Conservation (phyloP, 1,140 invertebrate species). For the Panulirus ornatus region DNA sequence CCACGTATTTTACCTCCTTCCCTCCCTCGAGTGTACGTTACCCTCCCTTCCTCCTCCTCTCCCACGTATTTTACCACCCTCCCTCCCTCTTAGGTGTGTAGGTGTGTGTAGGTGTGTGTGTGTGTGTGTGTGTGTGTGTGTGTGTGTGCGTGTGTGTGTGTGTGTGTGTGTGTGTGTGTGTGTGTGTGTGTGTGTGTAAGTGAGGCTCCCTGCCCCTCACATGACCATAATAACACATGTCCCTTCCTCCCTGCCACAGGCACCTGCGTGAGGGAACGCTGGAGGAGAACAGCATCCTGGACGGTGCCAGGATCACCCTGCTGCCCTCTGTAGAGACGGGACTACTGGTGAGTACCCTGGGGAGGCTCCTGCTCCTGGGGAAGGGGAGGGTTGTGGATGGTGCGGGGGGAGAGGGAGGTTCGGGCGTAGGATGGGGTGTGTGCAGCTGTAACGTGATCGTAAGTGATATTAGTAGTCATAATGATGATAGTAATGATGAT, state of each 20-base stretch:
- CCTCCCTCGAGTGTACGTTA: no score
- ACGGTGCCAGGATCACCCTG: constrained; percentile 92
- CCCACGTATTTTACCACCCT: no score
- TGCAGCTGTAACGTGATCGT: not conserved
- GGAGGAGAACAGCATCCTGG: constrained; percentile 90
- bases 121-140: not conserved
- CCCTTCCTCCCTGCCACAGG: constrained; percentile 82
- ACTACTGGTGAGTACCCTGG: constrained; percentile 87
- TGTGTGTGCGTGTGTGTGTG: not conserved
- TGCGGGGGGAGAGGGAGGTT: not conserved
- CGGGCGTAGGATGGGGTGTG: not conserved
- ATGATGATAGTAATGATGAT: no score
- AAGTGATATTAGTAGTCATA: no score
- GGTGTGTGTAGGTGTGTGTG: no score
- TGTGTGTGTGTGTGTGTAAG: not conserved
- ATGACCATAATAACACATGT: no score
- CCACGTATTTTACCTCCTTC: no score
- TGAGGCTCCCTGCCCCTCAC: no score
- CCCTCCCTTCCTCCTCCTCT: no score
- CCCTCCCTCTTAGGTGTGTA: no score
- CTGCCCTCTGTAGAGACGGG: constrained; percentile 96
- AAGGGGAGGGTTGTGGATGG: not conserved
- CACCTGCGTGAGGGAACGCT: constrained; percentile 92
- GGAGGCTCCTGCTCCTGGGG: not conserved
- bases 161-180: not conserved